Conservation (phyloP, 2,797 vertebrate genomes). For the Urophycis tenuis region DNA sequence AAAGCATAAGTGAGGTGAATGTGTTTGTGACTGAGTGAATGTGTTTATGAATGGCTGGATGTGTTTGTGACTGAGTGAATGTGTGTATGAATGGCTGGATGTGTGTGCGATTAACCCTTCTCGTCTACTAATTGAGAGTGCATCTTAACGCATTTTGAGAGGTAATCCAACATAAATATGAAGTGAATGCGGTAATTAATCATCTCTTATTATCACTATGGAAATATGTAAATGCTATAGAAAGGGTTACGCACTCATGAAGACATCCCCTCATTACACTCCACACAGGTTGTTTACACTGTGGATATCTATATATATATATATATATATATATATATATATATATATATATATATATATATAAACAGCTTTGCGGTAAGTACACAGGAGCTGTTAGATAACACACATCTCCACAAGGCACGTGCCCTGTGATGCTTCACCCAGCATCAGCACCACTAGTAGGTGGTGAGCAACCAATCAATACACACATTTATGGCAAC, state of each 20-base stretch:
- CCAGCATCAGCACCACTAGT: not conserved
- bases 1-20: too few species aligned
- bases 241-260: not conserved
- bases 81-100: not conserved
- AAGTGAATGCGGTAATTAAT: not conserved
- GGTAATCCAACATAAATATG: too few species aligned
- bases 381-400: slow-evolving; percentile 3
- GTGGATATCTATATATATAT: not conserved
- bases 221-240: not conserved
- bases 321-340: too few species aligned
- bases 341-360: not conserved
- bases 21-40: too few species aligned
- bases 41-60: too few species aligned
- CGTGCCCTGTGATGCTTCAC: not conserved
- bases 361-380: not conserved
- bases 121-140: not conserved
- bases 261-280: not conserved
- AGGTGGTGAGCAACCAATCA: slow-evolving; percentile 5
- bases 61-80: not conserved
- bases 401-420: not conserved
- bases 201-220: not conserved
- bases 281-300: not conserved
- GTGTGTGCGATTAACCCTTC: not conserved
- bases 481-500: not conserved
- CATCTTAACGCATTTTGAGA: not conserved